A percentile compares a stretch with the other conserved stretches of the same genome.
Conservation (phyloP, 2,797 vertebrate species). For the Heterohyrax brucei region DNA sequence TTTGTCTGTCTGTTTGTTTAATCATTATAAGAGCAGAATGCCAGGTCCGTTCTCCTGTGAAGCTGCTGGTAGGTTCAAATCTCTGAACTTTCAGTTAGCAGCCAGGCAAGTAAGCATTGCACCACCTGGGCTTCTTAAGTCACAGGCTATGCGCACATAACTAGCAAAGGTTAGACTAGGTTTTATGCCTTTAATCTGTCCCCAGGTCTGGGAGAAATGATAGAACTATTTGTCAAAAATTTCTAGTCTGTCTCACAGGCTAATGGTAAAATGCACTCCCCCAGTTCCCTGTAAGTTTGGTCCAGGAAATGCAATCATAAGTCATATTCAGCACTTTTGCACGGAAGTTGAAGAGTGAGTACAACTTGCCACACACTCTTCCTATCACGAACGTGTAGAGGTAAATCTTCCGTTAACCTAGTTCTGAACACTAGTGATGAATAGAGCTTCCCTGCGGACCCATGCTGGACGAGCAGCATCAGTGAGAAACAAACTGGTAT, state of each 20-base stretch:
- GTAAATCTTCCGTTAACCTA: background rate
- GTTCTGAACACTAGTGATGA: background rate
- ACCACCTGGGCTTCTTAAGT: background rate
- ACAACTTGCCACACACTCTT: background rate
- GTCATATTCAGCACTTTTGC: background rate
- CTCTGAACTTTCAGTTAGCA: background rate
- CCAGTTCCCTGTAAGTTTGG: background rate
- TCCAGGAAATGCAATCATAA: constrained; percentile 55
- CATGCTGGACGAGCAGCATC: background rate
- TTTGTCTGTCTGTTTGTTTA: too few relatives aligned
- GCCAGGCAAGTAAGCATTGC: background rate
- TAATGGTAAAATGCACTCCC: background rate
- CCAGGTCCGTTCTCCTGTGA: background rate
- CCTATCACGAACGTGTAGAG: too few relatives aligned
- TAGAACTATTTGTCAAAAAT: constrained; percentile 52
- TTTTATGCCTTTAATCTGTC: background rate
- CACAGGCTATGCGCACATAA: background rate
- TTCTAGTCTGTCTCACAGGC: constrained; percentile 1
- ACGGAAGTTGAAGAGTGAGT: background rate
- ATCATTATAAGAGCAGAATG: too few relatives aligned
- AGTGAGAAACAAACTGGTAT: background rate
- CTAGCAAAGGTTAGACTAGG: background rate
- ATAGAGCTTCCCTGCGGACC: background rate
- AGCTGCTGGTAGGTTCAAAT: background rate
- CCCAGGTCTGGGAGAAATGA: background rate